These are phyloP conservation scores for Telmatherina bonti DNA, from an alignment of 2,797 vertebrate genomes.

Conservation along the genomic window DNA sequence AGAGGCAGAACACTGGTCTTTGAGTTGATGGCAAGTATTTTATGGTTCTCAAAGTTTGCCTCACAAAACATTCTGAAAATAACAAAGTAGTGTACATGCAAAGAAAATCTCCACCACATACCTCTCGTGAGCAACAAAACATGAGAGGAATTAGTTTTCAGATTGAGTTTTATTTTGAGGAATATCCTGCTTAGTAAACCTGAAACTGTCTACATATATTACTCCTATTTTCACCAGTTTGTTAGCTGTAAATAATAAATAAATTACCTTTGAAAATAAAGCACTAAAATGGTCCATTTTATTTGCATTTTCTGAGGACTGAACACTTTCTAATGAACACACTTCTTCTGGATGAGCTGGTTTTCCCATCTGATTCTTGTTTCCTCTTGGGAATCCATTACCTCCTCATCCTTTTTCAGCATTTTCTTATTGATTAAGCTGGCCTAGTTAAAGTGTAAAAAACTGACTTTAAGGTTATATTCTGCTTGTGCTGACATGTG, in stretches of 20 bases:
- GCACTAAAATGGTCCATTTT: background rate
- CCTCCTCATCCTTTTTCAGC: slow-evolving; percentile 11
- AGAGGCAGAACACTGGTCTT: too few species aligned
- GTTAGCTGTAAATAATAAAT: too few species aligned
- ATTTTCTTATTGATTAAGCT: slow-evolving; percentile 20
- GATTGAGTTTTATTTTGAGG: background rate
- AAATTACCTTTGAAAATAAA: background rate
- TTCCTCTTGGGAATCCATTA: background rate
- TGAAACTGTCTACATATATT: background rate
- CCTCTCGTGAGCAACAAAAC: background rate
- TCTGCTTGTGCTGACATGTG: slow-evolving; percentile 12
- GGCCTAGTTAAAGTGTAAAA: background rate
- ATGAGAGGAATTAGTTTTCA: background rate
- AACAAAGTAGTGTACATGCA: background rate
- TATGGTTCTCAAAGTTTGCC: too few species aligned
- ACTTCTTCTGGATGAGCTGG: background rate
- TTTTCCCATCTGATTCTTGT: background rate
- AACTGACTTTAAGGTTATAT: background rate
- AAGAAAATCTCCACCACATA: background rate
- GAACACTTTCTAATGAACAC: background rate
- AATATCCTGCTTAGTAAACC: background rate
- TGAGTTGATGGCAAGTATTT: too few species aligned
- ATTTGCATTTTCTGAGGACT: background rate
- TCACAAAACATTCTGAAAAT: background rate
- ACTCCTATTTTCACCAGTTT: background rate